Evolutionary conservation across 23 tunicate genomes (phyloP).

Genomic region (Aplidium turbinatum): DNA sequence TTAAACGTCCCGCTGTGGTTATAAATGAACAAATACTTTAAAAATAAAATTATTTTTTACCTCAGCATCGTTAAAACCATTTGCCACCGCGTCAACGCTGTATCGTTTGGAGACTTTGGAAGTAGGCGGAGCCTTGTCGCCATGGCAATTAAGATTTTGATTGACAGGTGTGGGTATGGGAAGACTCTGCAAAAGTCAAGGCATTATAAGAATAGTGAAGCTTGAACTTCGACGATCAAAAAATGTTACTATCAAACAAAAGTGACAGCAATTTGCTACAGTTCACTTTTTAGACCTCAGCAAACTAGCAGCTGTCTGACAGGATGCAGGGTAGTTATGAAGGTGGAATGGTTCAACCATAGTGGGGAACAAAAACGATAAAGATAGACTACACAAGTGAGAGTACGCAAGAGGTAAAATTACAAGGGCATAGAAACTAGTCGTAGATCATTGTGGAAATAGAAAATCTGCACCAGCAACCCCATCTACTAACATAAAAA

Average conservation of each 20-base stretch:
- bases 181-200: slow-evolving; percentile 32
- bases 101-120: not conserved
- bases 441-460: not conserved
- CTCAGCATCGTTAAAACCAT: slow-evolving; percentile 14
- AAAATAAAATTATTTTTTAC: no score
- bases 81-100: slow-evolving; percentile 11
- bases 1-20: no score
- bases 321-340: no score
- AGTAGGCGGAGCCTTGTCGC: slow-evolving; percentile 2
- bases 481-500: no score
- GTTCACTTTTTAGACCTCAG: no score
- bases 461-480: not conserved
- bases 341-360: not conserved
- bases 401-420: not conserved
- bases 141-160: slow-evolving; percentile 50
- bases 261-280: no score
- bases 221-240: no score
- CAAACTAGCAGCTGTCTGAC: no score
- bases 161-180: slow-evolving; percentile 56
- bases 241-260: no score
- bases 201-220: no score
- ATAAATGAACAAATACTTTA: no score
- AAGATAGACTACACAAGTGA: not conserved
- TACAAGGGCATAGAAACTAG: not conserved
- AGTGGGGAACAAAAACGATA: not conserved